Evolutionary conservation across 1,140 invertebrate genomes (phyloP).

Genomic region (Seison nebaliae): DNA sequence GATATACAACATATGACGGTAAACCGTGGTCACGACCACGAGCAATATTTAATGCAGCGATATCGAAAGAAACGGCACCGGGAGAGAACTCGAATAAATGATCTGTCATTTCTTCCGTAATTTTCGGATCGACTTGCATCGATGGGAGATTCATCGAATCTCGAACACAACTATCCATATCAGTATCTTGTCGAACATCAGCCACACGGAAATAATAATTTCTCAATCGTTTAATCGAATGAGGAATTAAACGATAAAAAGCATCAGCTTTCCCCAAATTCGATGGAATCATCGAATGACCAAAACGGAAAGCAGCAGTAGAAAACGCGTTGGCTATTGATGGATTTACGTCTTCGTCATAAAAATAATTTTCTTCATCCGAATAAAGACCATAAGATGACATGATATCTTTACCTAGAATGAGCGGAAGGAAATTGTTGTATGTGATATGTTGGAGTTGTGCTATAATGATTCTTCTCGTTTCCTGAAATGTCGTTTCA

Average conservation of each 20-base stretch:
- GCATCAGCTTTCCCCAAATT: not conserved
- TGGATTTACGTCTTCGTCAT: slow-evolving; percentile 8
- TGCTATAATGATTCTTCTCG: slow-evolving; percentile 57
- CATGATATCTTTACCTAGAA: slow-evolving; percentile 37
- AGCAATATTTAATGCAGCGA: slow-evolving; percentile 87
- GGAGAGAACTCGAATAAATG: slow-evolving; percentile 6
- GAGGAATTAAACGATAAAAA: slow-evolving; percentile 1
- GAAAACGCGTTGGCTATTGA: slow-evolving; percentile 10
- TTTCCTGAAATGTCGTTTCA: slow-evolving; percentile 35
- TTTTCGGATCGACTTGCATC: slow-evolving; percentile 2
- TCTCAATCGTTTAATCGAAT: slow-evolving; percentile 2
- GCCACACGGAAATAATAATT: not conserved
- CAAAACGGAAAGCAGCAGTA: slow-evolving; percentile 11
- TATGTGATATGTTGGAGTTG: slow-evolving; percentile 71
- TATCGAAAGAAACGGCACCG: slow-evolving; percentile 36
- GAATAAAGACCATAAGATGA: slow-evolving; percentile 5
- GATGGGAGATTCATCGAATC: slow-evolving; percentile 1
- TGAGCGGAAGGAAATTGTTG: slow-evolving; percentile 70
- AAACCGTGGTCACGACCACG: slow-evolving; percentile 70
- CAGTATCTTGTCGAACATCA: slow-evolving; percentile 6
- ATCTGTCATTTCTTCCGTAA: slow-evolving; percentile 3
- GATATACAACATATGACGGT: slow-evolving; percentile 60
- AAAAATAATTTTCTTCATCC: slow-evolving; percentile 7
- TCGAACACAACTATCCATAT: slow-evolving; percentile 1
- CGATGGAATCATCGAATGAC: slow-evolving; percentile 6